Evolutionary conservation across 2,888 invertebrate species (phyloP).

Genomic region (Poecilobothrus nobilitatus): DNA sequence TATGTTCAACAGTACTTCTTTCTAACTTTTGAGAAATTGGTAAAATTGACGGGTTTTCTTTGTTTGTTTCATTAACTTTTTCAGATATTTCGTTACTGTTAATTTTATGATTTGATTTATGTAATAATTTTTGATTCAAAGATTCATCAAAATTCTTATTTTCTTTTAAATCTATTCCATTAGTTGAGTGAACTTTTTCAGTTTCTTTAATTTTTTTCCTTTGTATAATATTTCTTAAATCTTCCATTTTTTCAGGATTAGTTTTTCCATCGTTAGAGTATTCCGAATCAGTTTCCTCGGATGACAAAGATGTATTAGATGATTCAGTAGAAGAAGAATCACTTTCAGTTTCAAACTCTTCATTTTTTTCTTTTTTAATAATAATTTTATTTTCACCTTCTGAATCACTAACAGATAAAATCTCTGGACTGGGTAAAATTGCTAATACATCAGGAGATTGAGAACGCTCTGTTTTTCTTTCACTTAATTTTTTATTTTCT

Average conservation of each 20-base stretch:
- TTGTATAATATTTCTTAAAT: constrained; percentile 23
- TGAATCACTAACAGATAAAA: constrained; percentile 48
- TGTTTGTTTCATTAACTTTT: constrained; percentile 40
- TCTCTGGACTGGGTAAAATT: constrained; percentile 43
- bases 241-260: constrained; percentile 35
- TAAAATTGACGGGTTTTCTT: constrained; percentile 42
- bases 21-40: constrained; percentile 45
- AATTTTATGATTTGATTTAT: neutral
- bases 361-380: constrained; percentile 24
- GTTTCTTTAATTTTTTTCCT: neutral
- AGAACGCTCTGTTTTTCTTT: constrained; percentile 30
- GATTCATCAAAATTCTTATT: neutral
- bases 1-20: neutral
- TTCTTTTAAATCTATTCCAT: neutral
- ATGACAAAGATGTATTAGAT: neutral
- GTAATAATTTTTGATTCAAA: neutral
- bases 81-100: constrained; percentile 42
- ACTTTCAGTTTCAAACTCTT: neutral
- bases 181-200: neutral
- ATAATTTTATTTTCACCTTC: constrained; percentile 39
- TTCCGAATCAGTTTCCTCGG: constrained; percentile 8
- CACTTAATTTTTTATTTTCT: neutral
- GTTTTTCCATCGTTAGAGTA: constrained; percentile 11
- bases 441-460: constrained; percentile 43
- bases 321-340: neutral